These are phyloP conservation scores for Drepana falcataria DNA, from an alignment of 2,888 invertebrate genomes.

Conservation along the genomic window DNA sequence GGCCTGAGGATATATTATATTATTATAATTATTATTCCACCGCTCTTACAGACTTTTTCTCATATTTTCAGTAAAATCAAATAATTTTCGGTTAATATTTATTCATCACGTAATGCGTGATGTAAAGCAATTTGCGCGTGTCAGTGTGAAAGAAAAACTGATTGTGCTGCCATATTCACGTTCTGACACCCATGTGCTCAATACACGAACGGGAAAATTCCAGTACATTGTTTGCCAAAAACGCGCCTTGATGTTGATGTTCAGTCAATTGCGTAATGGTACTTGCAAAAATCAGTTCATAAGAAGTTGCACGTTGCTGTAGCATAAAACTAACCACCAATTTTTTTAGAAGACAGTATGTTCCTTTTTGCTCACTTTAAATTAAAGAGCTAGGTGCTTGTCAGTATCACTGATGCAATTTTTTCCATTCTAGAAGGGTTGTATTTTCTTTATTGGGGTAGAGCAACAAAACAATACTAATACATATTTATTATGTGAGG, in stretches of 20 bases:
- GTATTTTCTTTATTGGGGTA: no score
- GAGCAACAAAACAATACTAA: no score
- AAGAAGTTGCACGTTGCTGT: no score
- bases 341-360: no score
- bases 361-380: no score
- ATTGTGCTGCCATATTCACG: slow-evolving; percentile 31
- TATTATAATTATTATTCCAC: no score
- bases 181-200: slow-evolving; percentile 12
- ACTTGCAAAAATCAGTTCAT: not conserved
- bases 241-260: not conserved
- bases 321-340: no score
- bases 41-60: not conserved
- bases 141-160: slow-evolving; percentile 31
- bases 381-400: no score
- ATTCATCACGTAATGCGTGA: slow-evolving; percentile 19
- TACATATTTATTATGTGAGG: no score
- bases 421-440: no score
- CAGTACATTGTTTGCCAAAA: not conserved
- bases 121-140: slow-evolving; percentile 37
- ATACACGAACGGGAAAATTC: slow-evolving; percentile 6
- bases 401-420: no score
- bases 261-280: not conserved
- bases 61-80: not conserved
- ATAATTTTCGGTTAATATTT: slow-evolving; percentile 6
- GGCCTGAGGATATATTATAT: no score